Percentiles rank a stretch among this genome's conserved stretches.
Evolutionary conservation across 35 echinoderm and acorn worm genomes (phyloP).

Genomic region (Hemicentrotus pulcherrimus): DNA sequence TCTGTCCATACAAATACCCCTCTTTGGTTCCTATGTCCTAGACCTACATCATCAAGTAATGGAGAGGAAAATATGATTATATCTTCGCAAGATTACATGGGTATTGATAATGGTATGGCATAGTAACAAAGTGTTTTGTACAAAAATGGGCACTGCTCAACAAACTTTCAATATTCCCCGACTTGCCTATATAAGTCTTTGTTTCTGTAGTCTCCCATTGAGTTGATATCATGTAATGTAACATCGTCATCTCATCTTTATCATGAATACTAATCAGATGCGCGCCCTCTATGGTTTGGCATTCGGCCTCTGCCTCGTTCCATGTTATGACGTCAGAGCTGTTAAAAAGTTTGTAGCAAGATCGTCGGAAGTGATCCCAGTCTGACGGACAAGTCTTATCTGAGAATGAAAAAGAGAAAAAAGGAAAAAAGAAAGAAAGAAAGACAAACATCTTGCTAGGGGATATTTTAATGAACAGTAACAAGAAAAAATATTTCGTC

Average conservation of each 20-base stretch:
- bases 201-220: background rate
- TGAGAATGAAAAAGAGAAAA: background rate
- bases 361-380: background rate
- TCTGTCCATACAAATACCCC: conserved; percentile 42
- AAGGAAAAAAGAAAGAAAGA: background rate
- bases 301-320: conserved; percentile 2
- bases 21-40: background rate
- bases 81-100: too few species aligned
- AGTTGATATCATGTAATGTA: conserved; percentile 42
- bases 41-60: background rate
- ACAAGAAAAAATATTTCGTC: too few species aligned
- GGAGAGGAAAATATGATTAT: background rate
- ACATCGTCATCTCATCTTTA: background rate
- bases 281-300: background rate
- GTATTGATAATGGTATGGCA: too few species aligned
- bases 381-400: background rate
- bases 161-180: background rate
- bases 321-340: background rate
- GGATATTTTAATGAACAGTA: too few species aligned
- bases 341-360: conserved; percentile 17
- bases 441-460: too few species aligned
- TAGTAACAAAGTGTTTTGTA: too few species aligned
- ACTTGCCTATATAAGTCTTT: conserved; percentile 23
- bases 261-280: conserved; percentile 36
- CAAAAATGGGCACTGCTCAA: too few species aligned